Conservation (phyloP, 2,113 vertebrate genomes). For the Mohoua ochrocephala region DNA sequence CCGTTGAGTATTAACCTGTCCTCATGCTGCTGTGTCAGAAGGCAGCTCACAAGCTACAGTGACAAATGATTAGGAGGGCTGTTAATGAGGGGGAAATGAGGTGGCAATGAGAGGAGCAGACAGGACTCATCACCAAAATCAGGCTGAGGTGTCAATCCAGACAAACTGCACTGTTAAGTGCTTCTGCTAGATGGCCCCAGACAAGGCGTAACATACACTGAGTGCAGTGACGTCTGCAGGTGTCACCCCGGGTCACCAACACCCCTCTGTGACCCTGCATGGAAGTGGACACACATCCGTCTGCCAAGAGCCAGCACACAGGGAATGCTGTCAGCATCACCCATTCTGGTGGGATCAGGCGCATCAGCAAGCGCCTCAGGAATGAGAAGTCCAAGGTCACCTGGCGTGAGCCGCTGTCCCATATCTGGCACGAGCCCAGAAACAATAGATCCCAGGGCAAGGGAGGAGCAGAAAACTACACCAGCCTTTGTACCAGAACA, state of each 20-base stretch:
- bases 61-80: neutral
- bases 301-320: neutral
- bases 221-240: neutral
- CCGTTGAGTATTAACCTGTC: neutral
- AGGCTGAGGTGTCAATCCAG: neutral
- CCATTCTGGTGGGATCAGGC: neutral
- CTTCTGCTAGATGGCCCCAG: neutral
- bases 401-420: neutral
- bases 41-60: neutral
- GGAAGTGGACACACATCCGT: neutral
- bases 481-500: neutral
- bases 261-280: fast-evolving
- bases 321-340: neutral
- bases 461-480: neutral
- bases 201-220: fast-evolving
- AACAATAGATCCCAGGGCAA: neutral
- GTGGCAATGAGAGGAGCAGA: constrained; percentile 21
- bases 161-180: neutral
- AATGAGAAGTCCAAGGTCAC: constrained; percentile 16
- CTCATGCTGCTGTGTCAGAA: neutral
- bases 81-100: constrained; percentile 26
- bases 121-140: neutral
- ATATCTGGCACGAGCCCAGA: neutral
- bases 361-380: neutral
- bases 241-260: neutral